Evolutionary conservation across 23 tunicate species (phyloP).

Genomic region (Aplidium turbinatum): DNA sequence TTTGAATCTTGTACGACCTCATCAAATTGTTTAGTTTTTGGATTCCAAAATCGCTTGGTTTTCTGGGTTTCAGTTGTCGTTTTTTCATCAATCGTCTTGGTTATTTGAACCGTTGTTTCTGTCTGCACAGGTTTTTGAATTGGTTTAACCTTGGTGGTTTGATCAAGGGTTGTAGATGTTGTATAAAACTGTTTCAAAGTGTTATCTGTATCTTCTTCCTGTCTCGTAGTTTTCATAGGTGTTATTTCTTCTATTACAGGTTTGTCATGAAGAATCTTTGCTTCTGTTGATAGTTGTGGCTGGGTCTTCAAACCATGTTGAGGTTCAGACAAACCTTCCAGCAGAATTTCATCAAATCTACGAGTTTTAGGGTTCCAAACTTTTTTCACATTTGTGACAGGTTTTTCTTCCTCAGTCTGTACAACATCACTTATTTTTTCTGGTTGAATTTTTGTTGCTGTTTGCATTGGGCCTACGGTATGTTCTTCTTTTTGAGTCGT

Average conservation of each 20-base stretch:
- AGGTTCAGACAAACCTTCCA: too few relatives aligned
- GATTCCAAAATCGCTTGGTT: slow-evolving; percentile 39
- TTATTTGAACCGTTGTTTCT: background rate
- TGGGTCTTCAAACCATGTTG: background rate
- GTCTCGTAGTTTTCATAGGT: too few relatives aligned
- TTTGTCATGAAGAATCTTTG: too few relatives aligned
- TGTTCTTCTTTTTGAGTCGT: too few relatives aligned
- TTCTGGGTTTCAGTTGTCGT: slow-evolving; percentile 21
- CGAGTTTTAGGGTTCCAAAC: slow-evolving; percentile 62
- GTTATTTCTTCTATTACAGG: too few relatives aligned
- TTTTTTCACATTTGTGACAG: slow-evolving; percentile 35
- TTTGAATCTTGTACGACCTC: background rate
- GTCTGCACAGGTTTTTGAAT: background rate
- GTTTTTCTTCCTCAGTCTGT: slow-evolving; percentile 1
- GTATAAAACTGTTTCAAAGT: too few relatives aligned
- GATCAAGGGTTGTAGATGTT: too few relatives aligned
- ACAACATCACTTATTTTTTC: too few relatives aligned
- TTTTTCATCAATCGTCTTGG: slow-evolving; percentile 2
- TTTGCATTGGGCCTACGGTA: too few relatives aligned
- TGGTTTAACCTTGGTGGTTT: too few relatives aligned
- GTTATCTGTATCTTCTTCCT: too few relatives aligned
- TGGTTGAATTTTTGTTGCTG: too few relatives aligned
- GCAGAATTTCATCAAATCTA: slow-evolving; percentile 59
- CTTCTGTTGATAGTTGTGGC: background rate
- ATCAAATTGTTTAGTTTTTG: slow-evolving; percentile 33